phyloP scores from a whole-genome alignment of 2,888 invertebrate species.

The Nemotelus nigrinus region DNA sequence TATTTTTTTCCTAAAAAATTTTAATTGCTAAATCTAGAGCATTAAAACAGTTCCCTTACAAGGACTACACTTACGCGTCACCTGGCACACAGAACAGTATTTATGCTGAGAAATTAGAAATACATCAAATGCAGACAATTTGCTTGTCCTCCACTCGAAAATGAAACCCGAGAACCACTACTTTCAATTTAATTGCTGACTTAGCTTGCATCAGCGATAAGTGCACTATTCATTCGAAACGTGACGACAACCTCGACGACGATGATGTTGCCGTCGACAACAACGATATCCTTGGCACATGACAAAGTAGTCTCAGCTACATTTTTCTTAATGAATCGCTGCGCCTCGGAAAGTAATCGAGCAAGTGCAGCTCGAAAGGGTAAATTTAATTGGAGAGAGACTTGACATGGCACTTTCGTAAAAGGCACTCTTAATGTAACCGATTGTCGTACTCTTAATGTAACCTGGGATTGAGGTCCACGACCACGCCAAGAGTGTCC shows the following conservation, averaged over 20 bases:
- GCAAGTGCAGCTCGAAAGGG: constrained; percentile 35
- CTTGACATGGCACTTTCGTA: constrained; percentile 37
- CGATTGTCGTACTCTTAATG: not conserved
- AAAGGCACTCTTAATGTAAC: constrained; percentile 22
- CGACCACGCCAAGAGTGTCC: constrained; percentile 8
- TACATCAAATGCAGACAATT: no score
- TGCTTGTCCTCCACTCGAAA: no score
- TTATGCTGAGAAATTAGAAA: no score
- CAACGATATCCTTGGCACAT: constrained; percentile 29
- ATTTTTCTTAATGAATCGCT: constrained; percentile 39
- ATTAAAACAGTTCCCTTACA: no score
- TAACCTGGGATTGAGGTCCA: not conserved
- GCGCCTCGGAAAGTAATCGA: constrained; percentile 32
- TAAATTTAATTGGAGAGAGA: constrained; percentile 39
- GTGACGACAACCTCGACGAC: constrained; percentile 8
- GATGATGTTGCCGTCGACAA: not conserved
- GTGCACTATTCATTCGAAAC: constrained; percentile 24
- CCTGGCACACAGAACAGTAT: no score
- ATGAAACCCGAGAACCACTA: not conserved
- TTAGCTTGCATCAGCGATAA: constrained; percentile 35
- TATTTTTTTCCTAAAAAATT: no score
- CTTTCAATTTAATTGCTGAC: constrained; percentile 36
- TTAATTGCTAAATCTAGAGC: no score
- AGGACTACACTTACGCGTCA: no score
- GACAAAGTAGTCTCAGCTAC: constrained; percentile 39